Evolutionary conservation across 1,140 invertebrate genomes (phyloP).

Genomic region (Zaprionus camerounensis): DNA sequence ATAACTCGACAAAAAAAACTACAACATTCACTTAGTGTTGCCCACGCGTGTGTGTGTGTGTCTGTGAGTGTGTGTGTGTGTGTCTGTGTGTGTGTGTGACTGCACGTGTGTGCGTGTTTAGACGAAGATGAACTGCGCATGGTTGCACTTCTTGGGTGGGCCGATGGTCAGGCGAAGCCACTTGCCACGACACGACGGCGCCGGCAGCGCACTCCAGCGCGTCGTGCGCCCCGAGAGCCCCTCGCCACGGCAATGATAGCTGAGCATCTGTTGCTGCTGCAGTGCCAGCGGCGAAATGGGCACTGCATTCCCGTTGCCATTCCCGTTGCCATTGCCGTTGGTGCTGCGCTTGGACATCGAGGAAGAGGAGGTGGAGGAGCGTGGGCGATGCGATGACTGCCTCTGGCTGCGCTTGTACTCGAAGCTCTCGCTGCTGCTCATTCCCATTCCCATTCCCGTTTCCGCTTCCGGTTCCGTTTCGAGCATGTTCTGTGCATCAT

Average conservation of each 20-base stretch:
- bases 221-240: constrained; percentile 89
- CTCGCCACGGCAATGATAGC: constrained; percentile 92
- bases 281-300: constrained; percentile 62
- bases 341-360: constrained; percentile 28
- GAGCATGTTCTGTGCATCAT: constrained; percentile 66
- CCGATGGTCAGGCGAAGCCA: constrained; percentile 89
- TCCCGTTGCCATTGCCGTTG: constrained; percentile 15
- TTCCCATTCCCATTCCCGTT: neutral
- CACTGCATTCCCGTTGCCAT: constrained; percentile 30
- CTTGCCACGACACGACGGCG: constrained; percentile 92
- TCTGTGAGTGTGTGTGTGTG: neutral
- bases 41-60: neutral
- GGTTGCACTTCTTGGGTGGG: constrained; percentile 86
- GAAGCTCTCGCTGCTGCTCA: constrained; percentile 51
- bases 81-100: neutral
- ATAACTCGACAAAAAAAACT: constrained; percentile 15
- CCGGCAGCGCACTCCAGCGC: constrained; percentile 90
- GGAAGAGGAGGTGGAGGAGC: neutral
- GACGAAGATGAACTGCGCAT: constrained; percentile 89
- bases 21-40: constrained; percentile 9
- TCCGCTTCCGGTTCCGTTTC: constrained; percentile 35
- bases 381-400: constrained; percentile 29
- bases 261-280: constrained; percentile 60
- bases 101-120: constrained; percentile 67
- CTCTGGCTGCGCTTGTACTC: constrained; percentile 55